Percentiles rank a stretch among this genome's conserved stretches.
Conservation (phyloP, 2,113 vertebrate species). For the Lasiurus cinereus region DNA sequence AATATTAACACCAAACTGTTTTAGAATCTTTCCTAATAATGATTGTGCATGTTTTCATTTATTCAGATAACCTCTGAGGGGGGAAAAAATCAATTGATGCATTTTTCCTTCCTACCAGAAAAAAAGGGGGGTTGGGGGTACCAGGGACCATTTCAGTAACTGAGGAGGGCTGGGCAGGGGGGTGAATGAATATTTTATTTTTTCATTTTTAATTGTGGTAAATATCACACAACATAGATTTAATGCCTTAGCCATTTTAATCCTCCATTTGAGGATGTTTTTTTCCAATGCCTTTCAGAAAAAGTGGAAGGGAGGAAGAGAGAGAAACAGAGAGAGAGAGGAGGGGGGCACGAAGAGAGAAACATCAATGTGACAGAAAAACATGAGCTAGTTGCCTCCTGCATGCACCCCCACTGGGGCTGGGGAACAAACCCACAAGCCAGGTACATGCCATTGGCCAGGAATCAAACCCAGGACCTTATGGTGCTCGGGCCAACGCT, state of each 20-base stretch:
- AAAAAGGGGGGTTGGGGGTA: neutral
- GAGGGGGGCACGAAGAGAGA: no score
- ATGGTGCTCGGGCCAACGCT: no score
- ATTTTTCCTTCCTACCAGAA: neutral
- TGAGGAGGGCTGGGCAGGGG: neutral
- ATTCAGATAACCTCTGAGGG: neutral
- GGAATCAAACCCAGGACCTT: no score
- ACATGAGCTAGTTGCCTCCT: no score
- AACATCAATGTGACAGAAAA: no score
- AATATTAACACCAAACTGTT: constrained; percentile 68
- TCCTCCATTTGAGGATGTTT: no score
- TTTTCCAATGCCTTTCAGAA: no score
- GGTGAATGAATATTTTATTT: neutral
- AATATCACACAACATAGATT: neutral
- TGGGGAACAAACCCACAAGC: no score
- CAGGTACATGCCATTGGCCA: no score
- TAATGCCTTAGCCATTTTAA: neutral
- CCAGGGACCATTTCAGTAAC: neutral
- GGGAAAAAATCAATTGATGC: neutral
- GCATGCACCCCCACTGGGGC: no score
- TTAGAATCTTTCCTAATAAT: constrained; percentile 21
- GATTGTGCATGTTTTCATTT: constrained; percentile 39
- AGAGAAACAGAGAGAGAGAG: no score
- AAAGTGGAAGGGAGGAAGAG: no score
- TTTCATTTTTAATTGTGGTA: neutral